phyloP scores from a whole-genome alignment of 2,797 vertebrate genomes.

The Phaenicophaeus curvirostris region DNA sequence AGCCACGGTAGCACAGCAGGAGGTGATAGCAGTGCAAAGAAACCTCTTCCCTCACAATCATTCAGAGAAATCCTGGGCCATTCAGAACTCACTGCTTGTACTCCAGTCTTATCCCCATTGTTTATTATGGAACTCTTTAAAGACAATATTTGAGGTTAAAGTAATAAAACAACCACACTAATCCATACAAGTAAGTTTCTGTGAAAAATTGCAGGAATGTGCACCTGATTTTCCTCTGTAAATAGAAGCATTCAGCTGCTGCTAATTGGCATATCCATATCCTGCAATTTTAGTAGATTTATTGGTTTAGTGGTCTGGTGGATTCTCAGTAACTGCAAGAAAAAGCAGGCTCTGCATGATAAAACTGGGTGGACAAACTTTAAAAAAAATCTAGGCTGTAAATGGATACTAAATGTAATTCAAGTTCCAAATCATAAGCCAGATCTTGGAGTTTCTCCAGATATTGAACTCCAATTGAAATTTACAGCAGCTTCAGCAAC shows the following conservation, averaged over 20 bases:
- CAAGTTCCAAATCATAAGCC: background rate
- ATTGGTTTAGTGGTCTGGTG: background rate
- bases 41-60: background rate
- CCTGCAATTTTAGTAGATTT: background rate
- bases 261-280: background rate
- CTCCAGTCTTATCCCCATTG: background rate
- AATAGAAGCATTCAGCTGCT: background rate
- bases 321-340: background rate
- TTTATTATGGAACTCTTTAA: background rate
- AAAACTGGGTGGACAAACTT: background rate
- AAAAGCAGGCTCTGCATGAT: background rate
- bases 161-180: background rate
- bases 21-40: background rate
- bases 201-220: background rate
- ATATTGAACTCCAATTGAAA: background rate
- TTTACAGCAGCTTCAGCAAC: background rate
- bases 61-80: background rate
- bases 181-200: too few relatives aligned
- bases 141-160: slow-evolving; percentile 1
- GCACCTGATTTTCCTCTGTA: background rate
- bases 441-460: background rate
- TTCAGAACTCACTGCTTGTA: background rate
- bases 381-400: background rate
- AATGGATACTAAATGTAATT: background rate
- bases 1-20: background rate